Evolutionary conservation across 2,888 invertebrate genomes (phyloP).

Genomic region (Ormyrus thymus): DNA sequence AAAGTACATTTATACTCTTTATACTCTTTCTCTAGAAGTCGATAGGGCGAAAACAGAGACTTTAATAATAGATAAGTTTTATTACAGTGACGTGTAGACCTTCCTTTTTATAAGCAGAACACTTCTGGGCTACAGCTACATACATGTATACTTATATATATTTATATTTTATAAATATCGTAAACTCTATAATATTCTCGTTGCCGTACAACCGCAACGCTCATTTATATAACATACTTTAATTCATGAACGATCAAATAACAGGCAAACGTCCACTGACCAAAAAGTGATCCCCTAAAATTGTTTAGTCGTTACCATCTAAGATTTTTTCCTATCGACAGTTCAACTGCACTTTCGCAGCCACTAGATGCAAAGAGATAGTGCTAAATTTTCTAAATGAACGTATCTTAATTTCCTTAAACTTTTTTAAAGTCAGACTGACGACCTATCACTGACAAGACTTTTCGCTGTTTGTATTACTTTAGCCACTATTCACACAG

Average conservation of each 20-base stretch:
- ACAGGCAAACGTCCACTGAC: constrained; percentile 67
- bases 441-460: constrained; percentile 10
- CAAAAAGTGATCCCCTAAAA: constrained; percentile 64
- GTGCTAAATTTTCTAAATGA: constrained; percentile 18
- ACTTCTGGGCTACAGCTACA: constrained; percentile 68
- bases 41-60: constrained; percentile 30
- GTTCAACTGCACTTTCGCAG: constrained; percentile 50
- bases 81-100: constrained; percentile 65
- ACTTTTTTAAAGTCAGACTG: constrained; percentile 32
- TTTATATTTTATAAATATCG: constrained; percentile 66
- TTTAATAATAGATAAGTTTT: constrained; percentile 43
- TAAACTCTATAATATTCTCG: constrained; percentile 68
- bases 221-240: constrained; percentile 60
- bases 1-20: constrained; percentile 26
- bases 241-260: constrained; percentile 62
- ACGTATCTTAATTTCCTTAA: constrained; percentile 22
- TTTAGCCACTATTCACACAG: constrained; percentile 7
- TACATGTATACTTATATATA: constrained; percentile 64
- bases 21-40: constrained; percentile 10
- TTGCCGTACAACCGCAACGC: constrained; percentile 64
- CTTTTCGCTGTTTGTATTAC: constrained; percentile 16
- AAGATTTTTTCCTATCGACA: constrained; percentile 51
- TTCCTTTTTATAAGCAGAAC: constrained; percentile 68
- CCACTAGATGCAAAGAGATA: constrained; percentile 13
- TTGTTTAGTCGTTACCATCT: constrained; percentile 51